Evolutionary conservation across 2,113 vertebrate genomes (phyloP).

Genomic region (Suncus etruscus): DNA sequence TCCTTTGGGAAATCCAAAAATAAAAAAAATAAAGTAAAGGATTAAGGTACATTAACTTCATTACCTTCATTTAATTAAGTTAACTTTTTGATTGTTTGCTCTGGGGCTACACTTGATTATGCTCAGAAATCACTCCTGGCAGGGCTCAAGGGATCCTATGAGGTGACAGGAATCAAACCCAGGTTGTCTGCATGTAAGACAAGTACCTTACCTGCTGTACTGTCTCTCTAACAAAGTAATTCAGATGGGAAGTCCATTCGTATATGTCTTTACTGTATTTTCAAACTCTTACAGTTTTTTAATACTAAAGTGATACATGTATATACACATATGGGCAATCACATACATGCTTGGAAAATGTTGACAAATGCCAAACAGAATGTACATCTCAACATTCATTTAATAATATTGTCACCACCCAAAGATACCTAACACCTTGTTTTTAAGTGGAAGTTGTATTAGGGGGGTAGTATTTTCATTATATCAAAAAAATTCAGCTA

Average conservation of each 20-base stretch:
- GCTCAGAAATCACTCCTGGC: too few relatives aligned
- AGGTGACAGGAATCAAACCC: too few relatives aligned
- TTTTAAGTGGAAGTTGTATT: conserved; percentile 7
- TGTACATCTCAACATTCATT: not conserved
- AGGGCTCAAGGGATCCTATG: too few relatives aligned
- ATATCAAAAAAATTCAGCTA: not conserved
- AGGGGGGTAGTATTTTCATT: not conserved
- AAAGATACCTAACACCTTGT: conserved; percentile 17
- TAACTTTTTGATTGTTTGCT: too few relatives aligned
- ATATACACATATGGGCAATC: too few relatives aligned
- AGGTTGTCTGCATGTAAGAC: too few relatives aligned
- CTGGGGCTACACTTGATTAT: too few relatives aligned
- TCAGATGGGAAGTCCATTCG: not conserved
- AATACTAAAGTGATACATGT: conserved; percentile 10
- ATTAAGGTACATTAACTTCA: conserved; percentile 3
- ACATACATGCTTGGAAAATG: not conserved
- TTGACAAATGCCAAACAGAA: conserved; percentile 20
- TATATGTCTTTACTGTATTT: not conserved
- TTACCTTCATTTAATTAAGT: conserved; percentile 36
- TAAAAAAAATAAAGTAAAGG: too few relatives aligned
- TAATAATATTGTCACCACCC: not conserved
- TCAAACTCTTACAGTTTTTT: conserved; percentile 55
- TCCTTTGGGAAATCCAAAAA: too few relatives aligned
- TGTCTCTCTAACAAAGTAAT: not conserved
- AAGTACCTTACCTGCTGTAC: too few relatives aligned